phyloP scores from a whole-genome alignment of 1,140 invertebrate genomes.

The Mercenaria mercenaria region DNA sequence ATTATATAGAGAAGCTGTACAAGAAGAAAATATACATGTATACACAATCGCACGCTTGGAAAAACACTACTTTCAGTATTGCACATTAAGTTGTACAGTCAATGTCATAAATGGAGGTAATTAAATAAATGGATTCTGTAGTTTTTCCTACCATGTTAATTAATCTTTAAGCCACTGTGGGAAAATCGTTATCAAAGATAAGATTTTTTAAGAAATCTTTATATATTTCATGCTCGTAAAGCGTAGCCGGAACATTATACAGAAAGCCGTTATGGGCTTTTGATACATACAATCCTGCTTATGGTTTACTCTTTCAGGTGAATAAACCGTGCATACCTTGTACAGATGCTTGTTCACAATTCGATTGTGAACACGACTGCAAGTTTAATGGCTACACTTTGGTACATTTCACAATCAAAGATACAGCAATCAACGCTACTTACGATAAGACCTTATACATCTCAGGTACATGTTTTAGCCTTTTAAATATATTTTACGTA shows the following conservation, averaged over 20 bases:
- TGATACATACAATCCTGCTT: no score
- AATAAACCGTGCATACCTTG: conserved; percentile 21
- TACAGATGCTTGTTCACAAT: conserved; percentile 1
- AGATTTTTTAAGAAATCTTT: no score
- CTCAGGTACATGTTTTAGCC: conserved; percentile 22
- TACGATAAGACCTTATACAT: conserved; percentile 3
- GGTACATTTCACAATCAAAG: not conserved
- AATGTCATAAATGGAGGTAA: not conserved
- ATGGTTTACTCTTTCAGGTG: conserved; percentile 3
- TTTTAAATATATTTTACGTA: no score
- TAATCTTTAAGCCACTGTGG: no score
- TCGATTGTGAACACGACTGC: not conserved
- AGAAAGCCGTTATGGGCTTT: no score
- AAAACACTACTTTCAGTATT: no score
- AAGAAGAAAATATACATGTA: not conserved
- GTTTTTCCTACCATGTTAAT: no score
- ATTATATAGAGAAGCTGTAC: not conserved
- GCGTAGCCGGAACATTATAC: no score
- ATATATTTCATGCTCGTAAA: no score
- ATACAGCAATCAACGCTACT: not conserved
- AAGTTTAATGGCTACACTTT: not conserved
- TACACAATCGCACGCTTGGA: not conserved
- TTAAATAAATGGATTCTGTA: no score
- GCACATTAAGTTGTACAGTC: not conserved
- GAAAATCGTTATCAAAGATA: no score